Evolutionary conservation across 2,888 invertebrate genomes (phyloP).

Genomic region (Oscheius sp.): DNA sequence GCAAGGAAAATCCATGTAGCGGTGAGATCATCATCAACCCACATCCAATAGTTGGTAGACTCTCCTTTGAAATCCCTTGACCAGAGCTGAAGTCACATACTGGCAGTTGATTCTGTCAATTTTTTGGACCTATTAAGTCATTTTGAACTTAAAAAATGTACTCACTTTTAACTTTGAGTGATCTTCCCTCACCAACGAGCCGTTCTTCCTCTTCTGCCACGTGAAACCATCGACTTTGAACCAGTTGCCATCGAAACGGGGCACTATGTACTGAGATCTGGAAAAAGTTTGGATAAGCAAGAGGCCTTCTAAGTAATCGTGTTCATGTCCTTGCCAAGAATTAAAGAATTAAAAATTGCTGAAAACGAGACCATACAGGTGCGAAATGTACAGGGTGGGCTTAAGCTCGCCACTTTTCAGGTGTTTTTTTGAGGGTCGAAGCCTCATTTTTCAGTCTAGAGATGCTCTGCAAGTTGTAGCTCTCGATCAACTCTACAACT

Average conservation of each 20-base stretch:
- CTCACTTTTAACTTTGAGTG: slow-evolving; percentile 95
- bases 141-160: slow-evolving; percentile 73
- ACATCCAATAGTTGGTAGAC: slow-evolving; percentile 90
- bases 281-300: not conserved
- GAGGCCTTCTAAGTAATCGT: not conserved
- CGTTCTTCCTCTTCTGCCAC: slow-evolving; percentile 98
- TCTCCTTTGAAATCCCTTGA: slow-evolving; percentile 96
- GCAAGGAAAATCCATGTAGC: not conserved
- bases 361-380: too few relatives aligned
- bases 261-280: slow-evolving; percentile 56
- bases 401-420: too few relatives aligned
- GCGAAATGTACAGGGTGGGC: too few relatives aligned
- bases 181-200: slow-evolving; percentile 96
- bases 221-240: slow-evolving; percentile 56
- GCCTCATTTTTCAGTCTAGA: too few relatives aligned
- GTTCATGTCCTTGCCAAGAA: not conserved
- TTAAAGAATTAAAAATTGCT: too few relatives aligned
- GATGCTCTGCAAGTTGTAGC: too few relatives aligned
- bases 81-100: slow-evolving; percentile 97
- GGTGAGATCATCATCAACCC: too few relatives aligned
- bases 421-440: too few relatives aligned
- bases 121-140: slow-evolving; percentile 42
- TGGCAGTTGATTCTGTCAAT: slow-evolving; percentile 93
- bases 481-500: too few relatives aligned
- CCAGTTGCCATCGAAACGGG: slow-evolving; percentile 48